Evolutionary conservation across 2,113 vertebrate species (phyloP), one percentile per base, ranked within the genome.

Genomic region (Leptobrachium leishanense): DNA sequence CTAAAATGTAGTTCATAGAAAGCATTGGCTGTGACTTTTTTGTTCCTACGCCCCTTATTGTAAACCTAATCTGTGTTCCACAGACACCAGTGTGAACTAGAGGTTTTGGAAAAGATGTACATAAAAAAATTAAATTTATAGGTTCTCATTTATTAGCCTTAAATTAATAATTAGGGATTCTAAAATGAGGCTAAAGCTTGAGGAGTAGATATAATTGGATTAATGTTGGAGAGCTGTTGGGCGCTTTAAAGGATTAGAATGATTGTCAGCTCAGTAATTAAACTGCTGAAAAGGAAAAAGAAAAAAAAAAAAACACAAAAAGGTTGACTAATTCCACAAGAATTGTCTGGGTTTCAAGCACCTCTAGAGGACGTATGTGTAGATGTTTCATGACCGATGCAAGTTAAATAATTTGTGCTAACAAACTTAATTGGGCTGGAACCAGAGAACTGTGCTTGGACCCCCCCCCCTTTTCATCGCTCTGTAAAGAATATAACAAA

Each of bases 141-240:
- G 43, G 44, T 7, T 2, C 82, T 73, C 90, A 89, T 92, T 89
- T 93, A 94, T 94, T 93, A 90, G 89, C 87, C 20, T 90, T 93
- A 92, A 88, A 94, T 96, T 91, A 90, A 90, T 93, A 94, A 94
- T 92, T 89, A 93, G 91, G 93, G 90, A 94, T 94, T 89, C 93
- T 86, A 87, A 91, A 90, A 90, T 89, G 88, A 87, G 89, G 88
- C 87, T 86, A 90, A 91, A 93, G 88, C 91, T 92, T 91, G 90
- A 90, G 88, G 95, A 92, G 94, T 94, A 96, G 93, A 94, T 96
- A 89, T 98, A 98, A 98, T 98, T 98, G 96, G 96, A 98, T 98
- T 99, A 98, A 91, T 84, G 84, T 86, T 90, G 88, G 90, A 95
- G 94, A 91, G 84, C 90, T 90, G 92, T 90, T 86, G 83, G 72